phyloP scores from a whole-genome alignment of 2,888 invertebrate species.

The Megastigmus dorsalis region DNA sequence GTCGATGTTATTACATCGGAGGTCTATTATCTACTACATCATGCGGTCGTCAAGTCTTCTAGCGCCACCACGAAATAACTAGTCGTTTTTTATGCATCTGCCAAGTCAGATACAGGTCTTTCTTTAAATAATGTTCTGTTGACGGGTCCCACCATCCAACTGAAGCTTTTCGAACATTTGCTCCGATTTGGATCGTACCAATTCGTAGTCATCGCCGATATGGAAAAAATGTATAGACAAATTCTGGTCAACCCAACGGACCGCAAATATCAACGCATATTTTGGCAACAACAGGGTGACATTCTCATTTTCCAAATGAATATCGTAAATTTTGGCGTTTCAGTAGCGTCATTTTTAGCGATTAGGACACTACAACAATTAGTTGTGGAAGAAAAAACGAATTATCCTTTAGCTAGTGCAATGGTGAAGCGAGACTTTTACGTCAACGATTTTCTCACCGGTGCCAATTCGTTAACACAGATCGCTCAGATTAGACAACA shows the following conservation, averaged over 20 bases:
- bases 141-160: too few relatives aligned
- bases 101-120: background rate
- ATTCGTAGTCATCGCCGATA: slow-evolving; percentile 33
- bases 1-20: background rate
- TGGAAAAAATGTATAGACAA: slow-evolving; percentile 48
- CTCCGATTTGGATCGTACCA: slow-evolving; percentile 34
- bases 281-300: slow-evolving; percentile 35
- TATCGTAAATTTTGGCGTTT: background rate
- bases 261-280: slow-evolving; percentile 3
- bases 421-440: background rate
- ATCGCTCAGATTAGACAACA: background rate
- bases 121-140: slow-evolving; percentile 11
- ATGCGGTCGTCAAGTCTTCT: slow-evolving; percentile 9
- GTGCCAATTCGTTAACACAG: background rate
- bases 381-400: background rate
- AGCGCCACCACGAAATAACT: slow-evolving; percentile 9
- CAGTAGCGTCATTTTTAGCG: background rate
- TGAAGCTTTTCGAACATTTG: background rate
- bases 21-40: slow-evolving; percentile 31
- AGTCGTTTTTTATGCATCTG: slow-evolving; percentile 25
- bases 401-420: background rate
- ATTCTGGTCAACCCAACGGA: too few relatives aligned
- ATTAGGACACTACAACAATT: slow-evolving; percentile 32
- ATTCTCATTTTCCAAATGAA: background rate
- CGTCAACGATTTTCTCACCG: background rate